Conservation (phyloP, 2,113 vertebrate genomes). For the Platichthys flesus region DNA sequence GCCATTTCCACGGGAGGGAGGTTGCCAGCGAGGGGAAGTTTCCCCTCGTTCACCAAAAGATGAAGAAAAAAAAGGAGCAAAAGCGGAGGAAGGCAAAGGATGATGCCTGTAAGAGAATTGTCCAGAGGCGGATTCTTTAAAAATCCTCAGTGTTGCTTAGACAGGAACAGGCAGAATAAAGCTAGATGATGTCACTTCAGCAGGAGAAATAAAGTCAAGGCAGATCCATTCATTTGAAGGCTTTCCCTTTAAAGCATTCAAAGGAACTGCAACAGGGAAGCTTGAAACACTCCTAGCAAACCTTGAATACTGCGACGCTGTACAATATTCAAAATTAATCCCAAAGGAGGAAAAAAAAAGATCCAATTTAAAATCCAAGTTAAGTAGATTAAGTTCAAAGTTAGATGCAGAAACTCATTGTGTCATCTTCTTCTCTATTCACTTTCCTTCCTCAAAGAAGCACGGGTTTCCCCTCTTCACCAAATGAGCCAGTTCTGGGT, state of each 20-base stretch:
- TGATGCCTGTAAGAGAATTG: slow-evolving; percentile 24
- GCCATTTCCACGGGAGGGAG: slow-evolving; percentile 89
- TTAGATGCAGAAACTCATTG: slow-evolving; percentile 17
- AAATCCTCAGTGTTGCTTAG: slow-evolving; percentile 13
- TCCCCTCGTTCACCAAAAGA: slow-evolving; percentile 76
- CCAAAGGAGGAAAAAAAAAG: slow-evolving; percentile 15
- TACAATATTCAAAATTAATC: slow-evolving; percentile 19
- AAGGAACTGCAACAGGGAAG: slow-evolving; percentile 14
- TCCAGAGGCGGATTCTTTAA: background rate
- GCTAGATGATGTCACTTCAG: slow-evolving; percentile 26
- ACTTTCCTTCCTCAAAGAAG: slow-evolving; percentile 14
- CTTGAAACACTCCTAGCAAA: slow-evolving; percentile 6
- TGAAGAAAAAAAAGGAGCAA: slow-evolving; percentile 25
- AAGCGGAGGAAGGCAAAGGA: slow-evolving; percentile 3
- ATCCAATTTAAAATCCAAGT: slow-evolving; percentile 30
- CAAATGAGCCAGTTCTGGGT: slow-evolving; percentile 11
- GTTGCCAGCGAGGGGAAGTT: slow-evolving; percentile 84
- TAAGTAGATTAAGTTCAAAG: slow-evolving; percentile 9
- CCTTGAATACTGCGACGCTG: background rate
- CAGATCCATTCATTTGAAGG: slow-evolving; percentile 30
- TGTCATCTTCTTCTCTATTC: slow-evolving; percentile 1
- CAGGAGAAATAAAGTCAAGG: slow-evolving; percentile 25
- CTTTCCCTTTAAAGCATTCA: background rate
- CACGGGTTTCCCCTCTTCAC: slow-evolving; percentile 10
- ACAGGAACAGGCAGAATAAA: background rate